Evolutionary conservation across 2,888 invertebrate species (phyloP), one percentile per base, ranked within the genome.

Genomic region (Napeogenes inachia): DNA sequence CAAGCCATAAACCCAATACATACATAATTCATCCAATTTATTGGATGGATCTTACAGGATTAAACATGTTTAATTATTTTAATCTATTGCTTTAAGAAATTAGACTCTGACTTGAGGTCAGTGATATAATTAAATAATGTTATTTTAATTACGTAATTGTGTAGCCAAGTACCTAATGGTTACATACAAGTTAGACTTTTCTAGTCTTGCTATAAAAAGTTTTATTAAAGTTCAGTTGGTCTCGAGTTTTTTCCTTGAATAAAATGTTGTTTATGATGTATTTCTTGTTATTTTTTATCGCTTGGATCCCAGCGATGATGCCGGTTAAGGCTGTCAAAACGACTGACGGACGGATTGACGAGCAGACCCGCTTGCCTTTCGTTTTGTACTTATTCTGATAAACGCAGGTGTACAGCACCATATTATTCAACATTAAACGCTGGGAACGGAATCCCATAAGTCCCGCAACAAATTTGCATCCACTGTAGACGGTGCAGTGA

Each of bases 311-410:
- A 72, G 74, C 82, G 81, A 76, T 87, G 89, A 89, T 86, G 88
- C 84, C 89, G 88, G 88, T 88, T 85, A 83, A 78, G 80, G 82
- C 89, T 89, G 89, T 90, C 89, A 89, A 84, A 89, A 83, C 76
- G 79, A 80, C 77, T 89, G 89, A 89, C 88, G 84, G 81, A 72
- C 78, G 81, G 87, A 89, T 88, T 89, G 89, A 90, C 89, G 88
- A 88, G 85, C 86, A 82, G 80, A 76, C 77, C 79, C 77, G 80
- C 71, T 77, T 70, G 65, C 64, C 67, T 70, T 72, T 74, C 75
- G 79, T 85, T 86, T 87, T 87, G 77, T 84, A 80, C 78, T 80
- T 83, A 80, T 89, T 86, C 75, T 73, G 71, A 70, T 73, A 62
- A 74, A 73, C 70, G 75, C 84, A 84, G 82, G 83, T 86, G 85